Conservation (phyloP, 2,113 vertebrate species). For the Erythrocercus mccallii region DNA sequence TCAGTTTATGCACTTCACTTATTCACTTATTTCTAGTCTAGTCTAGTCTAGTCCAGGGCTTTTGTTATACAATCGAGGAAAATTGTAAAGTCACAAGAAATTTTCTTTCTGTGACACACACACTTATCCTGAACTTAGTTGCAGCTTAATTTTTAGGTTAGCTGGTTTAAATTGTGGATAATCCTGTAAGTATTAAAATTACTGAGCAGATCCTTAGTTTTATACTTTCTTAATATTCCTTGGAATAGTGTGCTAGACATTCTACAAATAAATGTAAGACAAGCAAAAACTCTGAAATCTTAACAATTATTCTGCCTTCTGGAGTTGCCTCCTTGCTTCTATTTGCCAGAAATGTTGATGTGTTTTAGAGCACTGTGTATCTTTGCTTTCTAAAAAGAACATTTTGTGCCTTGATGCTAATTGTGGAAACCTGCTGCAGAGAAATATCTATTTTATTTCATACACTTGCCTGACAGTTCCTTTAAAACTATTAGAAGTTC, state of each 20-base stretch:
- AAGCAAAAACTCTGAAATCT: background rate
- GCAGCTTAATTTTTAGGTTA: background rate
- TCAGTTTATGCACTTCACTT: background rate
- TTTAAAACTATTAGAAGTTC: background rate
- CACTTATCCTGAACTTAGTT: background rate
- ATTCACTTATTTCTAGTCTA: background rate
- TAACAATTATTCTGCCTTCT: background rate
- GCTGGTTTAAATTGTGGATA: background rate
- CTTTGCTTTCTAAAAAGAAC: background rate
- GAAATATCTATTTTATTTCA: background rate
- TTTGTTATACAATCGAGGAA: background rate
- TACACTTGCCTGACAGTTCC: background rate
- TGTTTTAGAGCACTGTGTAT: background rate
- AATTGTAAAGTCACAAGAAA: background rate
- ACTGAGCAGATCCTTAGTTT: background rate
- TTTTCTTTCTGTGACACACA: background rate
- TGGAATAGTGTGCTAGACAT: background rate
- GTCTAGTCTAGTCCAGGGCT: background rate
- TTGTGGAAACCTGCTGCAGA: background rate
- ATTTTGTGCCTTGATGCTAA: background rate
- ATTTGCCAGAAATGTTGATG: background rate
- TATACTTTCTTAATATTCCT: background rate
- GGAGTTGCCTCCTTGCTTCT: background rate
- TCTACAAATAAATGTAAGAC: background rate
- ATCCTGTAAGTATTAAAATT: background rate